These are phyloP conservation scores for Pardosa pseudoannulata DNA, from an alignment of 2,888 invertebrate species.

Conservation along the genomic window DNA sequence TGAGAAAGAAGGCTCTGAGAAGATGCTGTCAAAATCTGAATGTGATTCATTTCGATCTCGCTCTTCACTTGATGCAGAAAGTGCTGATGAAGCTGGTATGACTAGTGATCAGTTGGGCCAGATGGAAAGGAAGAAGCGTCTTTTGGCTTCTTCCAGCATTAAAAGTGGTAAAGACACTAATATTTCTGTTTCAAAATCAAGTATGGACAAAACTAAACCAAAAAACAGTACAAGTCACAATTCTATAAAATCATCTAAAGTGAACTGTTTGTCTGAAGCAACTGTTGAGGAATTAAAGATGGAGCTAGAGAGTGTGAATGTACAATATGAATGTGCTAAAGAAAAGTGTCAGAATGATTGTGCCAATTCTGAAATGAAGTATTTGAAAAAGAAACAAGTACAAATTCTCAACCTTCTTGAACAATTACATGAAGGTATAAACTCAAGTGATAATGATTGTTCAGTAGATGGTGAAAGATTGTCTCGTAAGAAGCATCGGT, in stretches of 20 bases:
- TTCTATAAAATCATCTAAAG: slow-evolving; percentile 25
- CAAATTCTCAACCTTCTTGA: slow-evolving; percentile 77
- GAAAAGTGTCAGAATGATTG: slow-evolving; percentile 53
- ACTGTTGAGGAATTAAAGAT: slow-evolving; percentile 25
- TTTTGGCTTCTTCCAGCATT: slow-evolving; percentile 50
- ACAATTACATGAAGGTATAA: slow-evolving; percentile 76
- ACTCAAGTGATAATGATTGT: slow-evolving; percentile 74
- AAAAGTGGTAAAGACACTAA: slow-evolving; percentile 35
- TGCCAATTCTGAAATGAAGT: slow-evolving; percentile 70
- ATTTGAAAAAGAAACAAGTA: slow-evolving; percentile 77
- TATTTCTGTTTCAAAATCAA: slow-evolving; percentile 21
- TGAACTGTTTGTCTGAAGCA: slow-evolving; percentile 45
- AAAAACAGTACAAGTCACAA: slow-evolving; percentile 43
- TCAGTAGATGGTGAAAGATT: slow-evolving; percentile 58
- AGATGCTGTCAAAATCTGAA: slow-evolving; percentile 35
- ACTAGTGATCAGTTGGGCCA: slow-evolving; percentile 55
- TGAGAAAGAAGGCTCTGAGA: slow-evolving; percentile 47
- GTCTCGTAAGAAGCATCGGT: slow-evolving; percentile 44
- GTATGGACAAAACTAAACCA: slow-evolving; percentile 36
- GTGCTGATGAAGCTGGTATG: slow-evolving; percentile 42
- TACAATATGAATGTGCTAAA: slow-evolving; percentile 56
- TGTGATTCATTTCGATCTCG: slow-evolving; percentile 49
- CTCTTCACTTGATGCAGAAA: slow-evolving; percentile 47
- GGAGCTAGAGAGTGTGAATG: slow-evolving; percentile 62
- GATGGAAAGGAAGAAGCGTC: slow-evolving; percentile 72